A percentile compares a stretch with the other conserved stretches of the same genome.
These are phyloP conservation scores for Scaptomyza reducta DNA, from an alignment of 2,888 invertebrate species.

Conservation along the genomic window DNA sequence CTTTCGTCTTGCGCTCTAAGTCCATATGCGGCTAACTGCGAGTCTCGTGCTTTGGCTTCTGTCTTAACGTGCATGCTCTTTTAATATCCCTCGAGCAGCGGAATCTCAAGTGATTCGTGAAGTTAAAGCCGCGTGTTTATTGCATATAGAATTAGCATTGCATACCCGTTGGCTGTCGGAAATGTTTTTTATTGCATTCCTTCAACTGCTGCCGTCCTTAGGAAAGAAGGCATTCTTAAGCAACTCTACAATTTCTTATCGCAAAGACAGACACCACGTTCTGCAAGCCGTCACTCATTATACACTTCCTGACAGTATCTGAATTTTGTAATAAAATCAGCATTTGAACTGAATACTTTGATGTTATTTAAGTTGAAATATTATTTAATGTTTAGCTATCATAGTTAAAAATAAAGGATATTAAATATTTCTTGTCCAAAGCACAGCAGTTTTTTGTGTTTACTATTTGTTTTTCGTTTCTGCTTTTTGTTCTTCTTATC, in stretches of 20 bases:
- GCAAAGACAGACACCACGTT: constrained; percentile 30
- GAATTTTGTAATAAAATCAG: too few relatives aligned
- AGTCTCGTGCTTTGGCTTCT: background rate
- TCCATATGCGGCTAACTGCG: background rate
- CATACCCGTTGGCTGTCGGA: constrained; percentile 61
- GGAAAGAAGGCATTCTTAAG: constrained; percentile 27
- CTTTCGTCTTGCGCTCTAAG: constrained; percentile 14
- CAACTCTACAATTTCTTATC: background rate
- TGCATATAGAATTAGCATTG: constrained; percentile 69
- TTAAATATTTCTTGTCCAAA: background rate
- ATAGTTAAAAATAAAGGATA: background rate
- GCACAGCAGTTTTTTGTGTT: background rate
- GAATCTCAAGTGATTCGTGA: constrained; percentile 36
- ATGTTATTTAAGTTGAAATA: background rate
- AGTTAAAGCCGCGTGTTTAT: constrained; percentile 51
- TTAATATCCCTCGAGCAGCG: constrained; percentile 39
- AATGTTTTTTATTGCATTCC: constrained; percentile 79
- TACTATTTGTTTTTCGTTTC: background rate
- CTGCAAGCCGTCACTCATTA: constrained; percentile 32
- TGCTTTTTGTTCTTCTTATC: constrained; percentile 57
- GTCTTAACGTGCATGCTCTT: constrained; percentile 24
- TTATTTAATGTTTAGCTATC: background rate
- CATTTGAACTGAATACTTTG: too few relatives aligned
- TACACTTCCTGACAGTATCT: constrained; percentile 3
- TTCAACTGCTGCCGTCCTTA: constrained; percentile 52